A percentile compares a stretch with the other conserved stretches of the same genome.
Conservation (phyloP, 2,113 vertebrate species). For the Oreamnos americanus region DNA sequence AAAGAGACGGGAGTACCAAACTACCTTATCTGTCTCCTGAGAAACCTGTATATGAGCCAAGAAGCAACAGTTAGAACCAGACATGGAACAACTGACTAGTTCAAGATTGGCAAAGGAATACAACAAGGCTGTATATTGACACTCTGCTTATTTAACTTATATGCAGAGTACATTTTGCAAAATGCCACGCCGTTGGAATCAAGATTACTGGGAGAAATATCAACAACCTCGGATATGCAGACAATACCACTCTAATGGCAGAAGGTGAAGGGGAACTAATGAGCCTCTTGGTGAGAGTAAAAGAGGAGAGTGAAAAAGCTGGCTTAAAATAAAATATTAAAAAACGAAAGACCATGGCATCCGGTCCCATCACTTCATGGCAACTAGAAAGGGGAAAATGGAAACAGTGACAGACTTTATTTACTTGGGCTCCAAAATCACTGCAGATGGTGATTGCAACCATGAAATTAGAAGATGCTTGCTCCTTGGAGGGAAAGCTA, state of each 20-base stretch:
- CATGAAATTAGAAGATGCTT: neutral
- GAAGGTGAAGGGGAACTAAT: neutral
- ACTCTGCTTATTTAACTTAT: neutral
- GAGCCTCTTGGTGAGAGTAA: neutral
- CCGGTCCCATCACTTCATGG: neutral
- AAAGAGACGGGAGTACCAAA: neutral
- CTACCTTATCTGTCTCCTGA: neutral
- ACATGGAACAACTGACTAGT: neutral
- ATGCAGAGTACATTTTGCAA: neutral
- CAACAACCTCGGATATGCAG: neutral
- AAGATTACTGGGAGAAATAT: neutral
- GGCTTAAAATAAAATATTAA: neutral
- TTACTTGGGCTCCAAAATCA: neutral
- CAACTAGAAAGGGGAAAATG: neutral
- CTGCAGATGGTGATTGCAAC: neutral
- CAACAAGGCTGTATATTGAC: neutral
- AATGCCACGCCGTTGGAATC: neutral
- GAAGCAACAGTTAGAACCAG: neutral
- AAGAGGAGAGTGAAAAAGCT: neutral
- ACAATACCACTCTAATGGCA: neutral
- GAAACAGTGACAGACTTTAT: neutral
- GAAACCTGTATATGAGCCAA: neutral
- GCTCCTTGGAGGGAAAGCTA: neutral
- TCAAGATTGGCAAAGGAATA: neutral
- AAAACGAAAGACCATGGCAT: neutral